Conservation (phyloP, 2,797 vertebrate species). For the Potorous gilbertii region DNA sequence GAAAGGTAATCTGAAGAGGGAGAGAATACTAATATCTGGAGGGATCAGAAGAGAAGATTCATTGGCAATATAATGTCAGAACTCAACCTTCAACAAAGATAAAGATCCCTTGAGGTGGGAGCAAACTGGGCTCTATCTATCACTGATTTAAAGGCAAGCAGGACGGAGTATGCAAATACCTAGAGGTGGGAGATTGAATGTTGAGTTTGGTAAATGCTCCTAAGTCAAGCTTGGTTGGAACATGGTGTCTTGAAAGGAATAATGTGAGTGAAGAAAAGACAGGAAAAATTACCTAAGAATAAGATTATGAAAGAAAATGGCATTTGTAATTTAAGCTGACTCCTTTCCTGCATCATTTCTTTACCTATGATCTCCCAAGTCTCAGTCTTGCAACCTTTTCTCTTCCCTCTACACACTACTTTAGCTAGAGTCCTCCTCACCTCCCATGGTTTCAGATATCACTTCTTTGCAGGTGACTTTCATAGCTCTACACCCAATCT, state of each 20-base stretch:
- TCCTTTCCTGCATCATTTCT: not conserved
- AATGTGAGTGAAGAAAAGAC: not conserved
- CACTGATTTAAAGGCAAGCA: not conserved
- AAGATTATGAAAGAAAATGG: not conserved
- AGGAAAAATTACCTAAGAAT: not conserved
- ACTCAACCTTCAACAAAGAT: not conserved
- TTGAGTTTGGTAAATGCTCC: not conserved
- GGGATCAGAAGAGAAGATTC: not conserved
- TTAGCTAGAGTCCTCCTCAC: not conserved
- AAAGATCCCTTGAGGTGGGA: not conserved
- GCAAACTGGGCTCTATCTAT: not conserved
- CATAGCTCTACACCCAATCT: no score
- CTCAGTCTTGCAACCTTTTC: not conserved
- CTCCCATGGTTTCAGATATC: not conserved
- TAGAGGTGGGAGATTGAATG: not conserved
- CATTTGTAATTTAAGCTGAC: not conserved
- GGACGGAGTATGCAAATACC: not conserved
- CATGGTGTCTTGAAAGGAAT: not conserved
- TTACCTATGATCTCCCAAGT: not conserved
- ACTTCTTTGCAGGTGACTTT: no score
- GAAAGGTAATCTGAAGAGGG: not conserved
- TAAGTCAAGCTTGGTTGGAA: not conserved
- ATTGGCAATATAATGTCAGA: not conserved
- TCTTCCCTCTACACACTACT: not conserved
- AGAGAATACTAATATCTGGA: not conserved